These are phyloP conservation scores for Salvelinus sp. DNA, from an alignment of 2,113 vertebrate genomes.

Conservation along the genomic window DNA sequence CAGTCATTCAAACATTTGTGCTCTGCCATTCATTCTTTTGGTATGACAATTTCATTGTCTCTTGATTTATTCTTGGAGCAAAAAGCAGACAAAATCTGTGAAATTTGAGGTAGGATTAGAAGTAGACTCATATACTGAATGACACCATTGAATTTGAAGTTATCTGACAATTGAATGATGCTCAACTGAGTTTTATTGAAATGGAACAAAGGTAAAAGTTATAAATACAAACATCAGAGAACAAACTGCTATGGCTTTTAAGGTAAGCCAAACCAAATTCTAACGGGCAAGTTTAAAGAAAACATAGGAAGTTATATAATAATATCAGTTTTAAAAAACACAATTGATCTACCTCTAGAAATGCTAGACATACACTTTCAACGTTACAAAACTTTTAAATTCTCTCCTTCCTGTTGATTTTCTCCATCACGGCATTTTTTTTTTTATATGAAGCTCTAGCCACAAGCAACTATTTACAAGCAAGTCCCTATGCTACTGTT, in stretches of 20 bases:
- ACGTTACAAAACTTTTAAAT: constrained; percentile 89
- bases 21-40: constrained; percentile 39
- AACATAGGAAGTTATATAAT: constrained; percentile 86
- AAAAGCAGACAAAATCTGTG: constrained; percentile 49
- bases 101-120: constrained; percentile 57
- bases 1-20: constrained; percentile 37
- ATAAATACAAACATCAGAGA: constrained; percentile 99
- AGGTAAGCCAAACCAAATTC: constrained; percentile 98
- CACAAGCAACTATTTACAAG: constrained; percentile 80
- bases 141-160: constrained; percentile 96
- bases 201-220: constrained; percentile 99
- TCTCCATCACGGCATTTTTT: constrained; percentile 69
- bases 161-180: constrained; percentile 86
- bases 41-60: constrained; percentile 43
- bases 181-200: constrained; percentile 99
- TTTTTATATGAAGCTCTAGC: constrained; percentile 73
- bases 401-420: constrained; percentile 75
- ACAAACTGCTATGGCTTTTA: constrained; percentile 98
- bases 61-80: constrained; percentile 39
- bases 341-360: constrained; percentile 97
- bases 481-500: constrained; percentile 77
- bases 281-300: constrained; percentile 91
- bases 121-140: constrained; percentile 68
- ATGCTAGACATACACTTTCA: constrained; percentile 95
- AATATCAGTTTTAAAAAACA: constrained; percentile 93